Conservation (phyloP, 2,888 invertebrate genomes). For the Heliconius cydno region DNA sequence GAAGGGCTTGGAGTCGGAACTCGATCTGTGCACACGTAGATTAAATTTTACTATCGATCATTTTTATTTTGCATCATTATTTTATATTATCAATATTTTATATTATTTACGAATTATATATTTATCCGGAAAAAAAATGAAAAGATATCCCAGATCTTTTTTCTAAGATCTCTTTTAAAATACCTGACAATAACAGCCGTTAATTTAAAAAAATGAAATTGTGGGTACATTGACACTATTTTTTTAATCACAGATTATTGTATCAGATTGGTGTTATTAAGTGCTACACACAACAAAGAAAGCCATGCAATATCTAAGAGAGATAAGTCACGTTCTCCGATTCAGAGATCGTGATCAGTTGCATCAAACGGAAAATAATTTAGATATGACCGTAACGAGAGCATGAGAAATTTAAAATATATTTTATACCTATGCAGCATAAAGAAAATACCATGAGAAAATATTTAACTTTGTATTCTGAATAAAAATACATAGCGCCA, state of each 20-base stretch:
- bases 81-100: too few relatives aligned
- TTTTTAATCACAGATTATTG: constrained; percentile 6
- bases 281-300: constrained; percentile 5
- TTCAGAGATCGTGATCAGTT: constrained; percentile 31
- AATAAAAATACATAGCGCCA: not conserved
- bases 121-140: not conserved
- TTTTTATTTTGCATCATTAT: not conserved
- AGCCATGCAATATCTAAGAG: constrained; percentile 13
- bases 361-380: constrained; percentile 10
- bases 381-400: constrained; percentile 27
- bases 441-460: not conserved
- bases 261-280: not conserved
- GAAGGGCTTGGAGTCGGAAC: constrained; percentile 55
- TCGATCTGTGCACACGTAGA: constrained; percentile 27
- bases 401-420: not conserved
- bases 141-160: not conserved
- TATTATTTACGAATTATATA: not conserved
- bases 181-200: not conserved
- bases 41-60: constrained; percentile 18
- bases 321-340: constrained; percentile 39
- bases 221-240: not conserved
- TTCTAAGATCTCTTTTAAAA: not conserved
- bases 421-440: not conserved
- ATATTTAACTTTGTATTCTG: not conserved
- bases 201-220: not conserved